These are phyloP conservation scores for Xanthostigma xanthostigma DNA, from an alignment of 2,888 invertebrate species.

Conservation along the genomic window DNA sequence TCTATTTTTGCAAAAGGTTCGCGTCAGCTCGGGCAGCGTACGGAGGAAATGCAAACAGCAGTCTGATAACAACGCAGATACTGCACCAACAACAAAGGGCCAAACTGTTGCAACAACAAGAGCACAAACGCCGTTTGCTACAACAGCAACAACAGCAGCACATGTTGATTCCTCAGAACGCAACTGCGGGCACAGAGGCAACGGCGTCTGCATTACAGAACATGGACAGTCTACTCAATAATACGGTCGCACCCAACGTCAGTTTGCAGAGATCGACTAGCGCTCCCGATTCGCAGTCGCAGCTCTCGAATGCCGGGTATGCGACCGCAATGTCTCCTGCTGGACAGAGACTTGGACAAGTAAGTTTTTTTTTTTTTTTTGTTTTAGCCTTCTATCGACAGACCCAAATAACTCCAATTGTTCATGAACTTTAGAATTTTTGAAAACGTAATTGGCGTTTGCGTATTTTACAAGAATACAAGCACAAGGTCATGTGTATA, in stretches of 20 bases:
- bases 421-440: no score
- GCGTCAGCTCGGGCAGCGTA: no score
- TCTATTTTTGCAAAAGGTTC: no score
- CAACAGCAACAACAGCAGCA: slow-evolving; percentile 71
- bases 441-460: no score
- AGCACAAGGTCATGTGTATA: no score
- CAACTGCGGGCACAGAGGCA: slow-evolving; percentile 36
- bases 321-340: no score
- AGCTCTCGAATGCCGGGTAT: slow-evolving; percentile 27
- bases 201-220: slow-evolving; percentile 42
- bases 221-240: slow-evolving; percentile 72
- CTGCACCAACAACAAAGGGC: slow-evolving; percentile 35
- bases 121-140: slow-evolving; percentile 55
- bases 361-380: no score
- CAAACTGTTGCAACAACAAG: slow-evolving; percentile 25
- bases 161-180: slow-evolving; percentile 64
- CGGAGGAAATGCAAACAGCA: slow-evolving; percentile 8
- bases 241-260: slow-evolving; percentile 80
- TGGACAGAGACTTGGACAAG: no score
- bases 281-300: slow-evolving; percentile 41
- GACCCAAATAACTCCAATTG: no score
- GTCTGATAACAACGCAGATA: slow-evolving; percentile 16
- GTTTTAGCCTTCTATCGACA: no score
- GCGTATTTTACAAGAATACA: no score
- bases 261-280: slow-evolving; percentile 57